phyloP scores from a whole-genome alignment of 2,888 invertebrate genomes.

The Tenthredo livida region DNA sequence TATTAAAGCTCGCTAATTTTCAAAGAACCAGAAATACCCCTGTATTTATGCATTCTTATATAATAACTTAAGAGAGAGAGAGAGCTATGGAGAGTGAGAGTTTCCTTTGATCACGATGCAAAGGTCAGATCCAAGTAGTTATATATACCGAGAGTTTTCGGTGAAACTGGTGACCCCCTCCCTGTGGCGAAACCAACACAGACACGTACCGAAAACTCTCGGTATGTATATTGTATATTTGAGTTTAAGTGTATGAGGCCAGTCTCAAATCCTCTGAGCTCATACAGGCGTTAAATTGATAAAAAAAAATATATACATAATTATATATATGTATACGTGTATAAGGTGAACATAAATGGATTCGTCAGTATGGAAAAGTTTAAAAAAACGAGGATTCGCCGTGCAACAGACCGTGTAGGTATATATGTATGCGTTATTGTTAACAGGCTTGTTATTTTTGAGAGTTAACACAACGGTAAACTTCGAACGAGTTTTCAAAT shows the following conservation, averaged over 20 bases:
- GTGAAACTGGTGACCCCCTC: no score
- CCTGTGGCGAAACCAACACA: no score
- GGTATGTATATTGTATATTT: no score
- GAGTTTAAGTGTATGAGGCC: neutral
- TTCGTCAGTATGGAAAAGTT: neutral
- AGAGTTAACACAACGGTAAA: neutral
- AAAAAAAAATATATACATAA: neutral
- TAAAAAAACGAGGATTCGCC: neutral
- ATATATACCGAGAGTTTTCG: no score
- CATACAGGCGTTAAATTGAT: neutral
- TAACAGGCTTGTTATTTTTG: conserved; percentile 29
- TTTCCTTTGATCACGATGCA: neutral
- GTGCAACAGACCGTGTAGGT: neutral
- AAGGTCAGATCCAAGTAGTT: conserved; percentile 2
- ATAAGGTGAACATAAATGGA: neutral
- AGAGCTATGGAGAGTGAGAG: neutral
- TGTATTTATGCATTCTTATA: neutral
- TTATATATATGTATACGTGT: neutral
- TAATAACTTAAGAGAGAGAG: neutral
- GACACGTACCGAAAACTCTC: no score
- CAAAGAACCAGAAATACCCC: neutral
- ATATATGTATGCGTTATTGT: neutral
- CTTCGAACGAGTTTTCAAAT: conserved; percentile 22
- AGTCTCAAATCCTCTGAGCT: neutral
- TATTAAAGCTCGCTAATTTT: neutral